phyloP scores from a whole-genome alignment of 2,797 vertebrate species.

The Aplochiton taeniatus region DNA sequence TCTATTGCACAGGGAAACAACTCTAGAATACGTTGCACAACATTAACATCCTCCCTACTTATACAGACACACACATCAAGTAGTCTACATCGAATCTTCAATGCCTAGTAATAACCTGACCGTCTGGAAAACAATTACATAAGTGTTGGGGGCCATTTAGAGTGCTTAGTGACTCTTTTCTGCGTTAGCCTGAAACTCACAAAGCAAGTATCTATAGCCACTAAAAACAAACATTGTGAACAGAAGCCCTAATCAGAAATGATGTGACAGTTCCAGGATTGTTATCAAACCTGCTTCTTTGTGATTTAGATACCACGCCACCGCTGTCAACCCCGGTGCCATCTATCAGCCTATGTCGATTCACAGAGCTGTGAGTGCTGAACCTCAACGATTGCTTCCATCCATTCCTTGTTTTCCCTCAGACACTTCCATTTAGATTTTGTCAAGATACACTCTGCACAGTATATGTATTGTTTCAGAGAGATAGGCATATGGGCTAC shows the following conservation, averaged over 20 bases:
- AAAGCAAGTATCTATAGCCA: slow-evolving; percentile 42
- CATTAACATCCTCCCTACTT: too few species aligned
- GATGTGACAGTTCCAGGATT: slow-evolving; percentile 45
- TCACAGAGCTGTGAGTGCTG: slow-evolving; percentile 38
- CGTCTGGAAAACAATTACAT: too few species aligned
- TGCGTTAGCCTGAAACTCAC: slow-evolving; percentile 23
- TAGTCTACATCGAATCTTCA: too few species aligned
- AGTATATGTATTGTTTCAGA: slow-evolving; percentile 67
- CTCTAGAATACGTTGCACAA: too few species aligned
- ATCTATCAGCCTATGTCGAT: slow-evolving; percentile 65
- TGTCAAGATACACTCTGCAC: slow-evolving; percentile 78
- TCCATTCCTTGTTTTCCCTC: slow-evolving; percentile 56
- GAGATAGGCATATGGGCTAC: slow-evolving; percentile 41
- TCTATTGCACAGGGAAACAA: too few species aligned
- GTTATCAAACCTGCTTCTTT: slow-evolving; percentile 57
- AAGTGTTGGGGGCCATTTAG: too few species aligned
- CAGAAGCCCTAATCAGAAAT: slow-evolving; percentile 57
- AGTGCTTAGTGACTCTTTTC: neutral
- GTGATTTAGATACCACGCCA: slow-evolving; percentile 65
- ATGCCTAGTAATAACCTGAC: too few species aligned
- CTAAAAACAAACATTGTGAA: slow-evolving; percentile 25
- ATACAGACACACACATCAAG: too few species aligned
- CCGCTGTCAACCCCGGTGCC: slow-evolving; percentile 47
- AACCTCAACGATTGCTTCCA: slow-evolving; percentile 49
- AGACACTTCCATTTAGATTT: slow-evolving; percentile 82